Evolutionary conservation across 2,113 vertebrate genomes (phyloP).

Genomic region (Cochlearius cochlearius): DNA sequence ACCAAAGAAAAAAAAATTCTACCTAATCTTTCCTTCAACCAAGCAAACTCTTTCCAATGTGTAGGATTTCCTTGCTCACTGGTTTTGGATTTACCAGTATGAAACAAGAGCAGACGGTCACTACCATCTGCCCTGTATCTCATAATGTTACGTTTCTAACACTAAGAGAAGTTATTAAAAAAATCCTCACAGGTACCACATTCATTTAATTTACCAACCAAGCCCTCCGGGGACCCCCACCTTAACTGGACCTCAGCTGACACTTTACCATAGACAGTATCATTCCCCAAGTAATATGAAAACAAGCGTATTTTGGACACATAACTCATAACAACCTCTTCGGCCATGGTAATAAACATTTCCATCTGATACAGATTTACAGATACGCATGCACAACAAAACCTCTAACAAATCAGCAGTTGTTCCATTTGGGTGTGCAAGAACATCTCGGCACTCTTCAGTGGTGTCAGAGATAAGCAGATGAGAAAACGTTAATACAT

Average conservation of each 20-base stretch:
- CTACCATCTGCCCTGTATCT: background rate
- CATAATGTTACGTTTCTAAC: background rate
- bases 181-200: background rate
- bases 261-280: background rate
- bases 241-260: background rate
- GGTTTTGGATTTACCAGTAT: background rate
- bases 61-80: background rate
- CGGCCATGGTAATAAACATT: background rate
- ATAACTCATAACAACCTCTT: background rate
- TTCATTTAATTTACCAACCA: background rate
- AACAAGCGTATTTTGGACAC: background rate
- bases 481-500: background rate
- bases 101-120: background rate
- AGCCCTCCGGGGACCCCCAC: background rate
- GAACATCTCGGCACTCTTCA: background rate
- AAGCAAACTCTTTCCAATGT: background rate
- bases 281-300: background rate
- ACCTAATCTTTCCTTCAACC: background rate
- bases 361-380: background rate
- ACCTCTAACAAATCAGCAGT: background rate
- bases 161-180: background rate
- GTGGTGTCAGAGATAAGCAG: accelerated
- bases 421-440: background rate
- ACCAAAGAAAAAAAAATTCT: background rate
- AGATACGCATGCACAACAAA: background rate